Evolutionary conservation across 2,797 vertebrate genomes (phyloP).

Genomic region (Kryptolebias ocellatus): DNA sequence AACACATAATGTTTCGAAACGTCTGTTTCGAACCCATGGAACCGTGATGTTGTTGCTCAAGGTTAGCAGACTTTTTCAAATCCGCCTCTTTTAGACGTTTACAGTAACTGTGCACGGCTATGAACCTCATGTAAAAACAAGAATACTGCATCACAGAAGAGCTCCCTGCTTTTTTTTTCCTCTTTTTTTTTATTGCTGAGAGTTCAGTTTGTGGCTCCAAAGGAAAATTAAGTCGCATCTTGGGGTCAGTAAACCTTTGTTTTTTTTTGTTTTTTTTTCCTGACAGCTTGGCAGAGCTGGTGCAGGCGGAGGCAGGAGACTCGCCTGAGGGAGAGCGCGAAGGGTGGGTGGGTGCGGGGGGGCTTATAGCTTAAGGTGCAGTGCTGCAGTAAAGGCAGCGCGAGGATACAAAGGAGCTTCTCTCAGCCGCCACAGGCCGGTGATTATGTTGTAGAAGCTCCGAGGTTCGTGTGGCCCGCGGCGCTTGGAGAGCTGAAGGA

Average conservation of each 20-base stretch:
- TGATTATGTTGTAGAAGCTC: slow-evolving; percentile 17
- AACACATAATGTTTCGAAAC: too few relatives aligned
- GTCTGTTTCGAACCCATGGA: too few relatives aligned
- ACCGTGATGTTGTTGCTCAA: neutral
- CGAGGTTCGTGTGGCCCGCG: slow-evolving; percentile 3
- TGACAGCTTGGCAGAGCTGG: slow-evolving; percentile 24
- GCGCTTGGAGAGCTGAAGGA: slow-evolving; percentile 7
- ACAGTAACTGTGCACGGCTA: neutral
- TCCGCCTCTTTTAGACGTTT: slow-evolving; percentile 2
- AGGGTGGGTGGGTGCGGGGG: neutral
- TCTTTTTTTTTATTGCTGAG: slow-evolving; percentile 14
- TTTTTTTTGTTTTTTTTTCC: neutral
- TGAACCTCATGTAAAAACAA: slow-evolving; percentile 10
- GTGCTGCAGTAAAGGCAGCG: slow-evolving; percentile 7
- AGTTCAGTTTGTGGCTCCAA: slow-evolving; percentile 25
- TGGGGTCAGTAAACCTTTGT: slow-evolving; percentile 36
- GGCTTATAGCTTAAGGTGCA: slow-evolving; percentile 27
- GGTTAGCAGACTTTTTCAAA: too few relatives aligned
- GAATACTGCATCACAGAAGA: neutral
- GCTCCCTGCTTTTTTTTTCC: neutral
- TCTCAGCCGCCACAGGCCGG: slow-evolving; percentile 10
- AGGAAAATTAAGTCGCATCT: slow-evolving; percentile 43
- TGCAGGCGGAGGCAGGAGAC: slow-evolving; percentile 13
- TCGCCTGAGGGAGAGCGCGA: slow-evolving; percentile 26
- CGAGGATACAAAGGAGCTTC: slow-evolving; percentile 16